Evolutionary conservation across 2,797 vertebrate genomes (phyloP), one percentile per base, ranked within the genome.

Genomic region (Fistularia commersonii): DNA sequence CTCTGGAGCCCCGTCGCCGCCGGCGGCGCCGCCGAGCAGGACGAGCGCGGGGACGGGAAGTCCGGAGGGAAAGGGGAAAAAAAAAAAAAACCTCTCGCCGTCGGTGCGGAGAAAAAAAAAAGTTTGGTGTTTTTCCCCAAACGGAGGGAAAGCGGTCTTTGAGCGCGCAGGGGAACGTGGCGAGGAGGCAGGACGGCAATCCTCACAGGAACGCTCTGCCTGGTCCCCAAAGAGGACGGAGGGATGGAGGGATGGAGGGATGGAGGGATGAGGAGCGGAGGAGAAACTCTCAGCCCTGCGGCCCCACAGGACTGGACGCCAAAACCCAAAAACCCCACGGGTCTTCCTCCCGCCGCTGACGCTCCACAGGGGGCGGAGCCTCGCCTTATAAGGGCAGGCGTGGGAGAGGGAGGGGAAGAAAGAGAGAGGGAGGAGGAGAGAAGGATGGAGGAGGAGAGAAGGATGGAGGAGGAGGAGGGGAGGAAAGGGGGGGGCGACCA

Each of bases 281-380:
- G 72, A 82, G 78, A 69, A 77, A 80, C 78, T 80, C 92, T 93
- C 93, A 95, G 91, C 93, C 92, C 92, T 90, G 93, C 90, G 82
- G 92, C 95, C 94, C 95, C 94, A 90, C 87, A 95, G 94, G 95
- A 96, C 92, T 94, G 93, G 90, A 93, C 91, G 94, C 69, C 66
- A 92, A 91, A 93, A 94, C 93, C 94, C 94, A 91, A 91, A 93
- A 93, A 91, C 91, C 94, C 92, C 90, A 93, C 94, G 94, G 94
- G 94, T 91, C 86, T 77, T 85, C 86, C 87, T 93, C 92, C 90
- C 47, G 77, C 57, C 95, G 93, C 94, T 90, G 93, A 36, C 73
- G 71, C 66, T 85, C 51, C 48, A 1, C 40, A 8, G 11, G 8
- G 81, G 93, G 93, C 83, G 92, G 87, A 56, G 71, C 78, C 72